These are phyloP conservation scores for Clytia hemisphaerica DNA, from an alignment of 30 jellyfish, hydroid and myxozoan species.

Conservation along the genomic window DNA sequence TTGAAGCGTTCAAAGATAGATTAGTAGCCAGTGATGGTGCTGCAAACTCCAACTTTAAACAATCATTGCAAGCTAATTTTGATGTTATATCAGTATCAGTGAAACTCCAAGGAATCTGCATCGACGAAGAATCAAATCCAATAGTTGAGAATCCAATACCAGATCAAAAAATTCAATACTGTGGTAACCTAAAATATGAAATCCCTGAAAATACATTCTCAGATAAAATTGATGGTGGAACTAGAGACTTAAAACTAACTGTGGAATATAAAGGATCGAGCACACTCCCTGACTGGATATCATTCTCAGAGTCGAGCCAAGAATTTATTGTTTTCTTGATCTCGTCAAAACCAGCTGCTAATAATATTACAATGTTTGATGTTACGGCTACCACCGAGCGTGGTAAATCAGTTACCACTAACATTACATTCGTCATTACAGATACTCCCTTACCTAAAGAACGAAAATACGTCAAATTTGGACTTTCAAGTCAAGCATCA, in stretches of 20 bases:
- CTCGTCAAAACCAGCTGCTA: too few relatives aligned
- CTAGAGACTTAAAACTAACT: constrained; percentile 44
- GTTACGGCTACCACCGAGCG: too few relatives aligned
- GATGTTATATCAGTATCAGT: constrained; percentile 3
- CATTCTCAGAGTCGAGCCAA: too few relatives aligned
- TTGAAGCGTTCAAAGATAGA: constrained; percentile 13
- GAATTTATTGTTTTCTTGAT: too few relatives aligned
- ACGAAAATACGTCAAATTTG: too few relatives aligned
- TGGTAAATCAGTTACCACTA: too few relatives aligned
- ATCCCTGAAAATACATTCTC: constrained; percentile 73
- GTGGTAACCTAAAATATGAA: constrained; percentile 45
- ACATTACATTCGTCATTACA: too few relatives aligned
- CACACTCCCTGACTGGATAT: too few relatives aligned
- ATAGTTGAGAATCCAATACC: constrained; percentile 52
- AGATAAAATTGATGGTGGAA: constrained; percentile 72
- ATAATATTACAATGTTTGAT: too few relatives aligned
- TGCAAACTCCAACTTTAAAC: constrained; percentile 18
- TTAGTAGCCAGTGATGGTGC: constrained; percentile 10
- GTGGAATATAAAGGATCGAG: too few relatives aligned
- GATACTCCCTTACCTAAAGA: too few relatives aligned
- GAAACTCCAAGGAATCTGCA: constrained; percentile 40
- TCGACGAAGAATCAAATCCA: constrained; percentile 42
- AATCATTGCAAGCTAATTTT: constrained; percentile 26
- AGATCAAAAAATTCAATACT: constrained; percentile 31
- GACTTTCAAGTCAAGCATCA: too few relatives aligned